Evolutionary conservation across 2,113 vertebrate species (phyloP).

Genomic region (Grus americana): DNA sequence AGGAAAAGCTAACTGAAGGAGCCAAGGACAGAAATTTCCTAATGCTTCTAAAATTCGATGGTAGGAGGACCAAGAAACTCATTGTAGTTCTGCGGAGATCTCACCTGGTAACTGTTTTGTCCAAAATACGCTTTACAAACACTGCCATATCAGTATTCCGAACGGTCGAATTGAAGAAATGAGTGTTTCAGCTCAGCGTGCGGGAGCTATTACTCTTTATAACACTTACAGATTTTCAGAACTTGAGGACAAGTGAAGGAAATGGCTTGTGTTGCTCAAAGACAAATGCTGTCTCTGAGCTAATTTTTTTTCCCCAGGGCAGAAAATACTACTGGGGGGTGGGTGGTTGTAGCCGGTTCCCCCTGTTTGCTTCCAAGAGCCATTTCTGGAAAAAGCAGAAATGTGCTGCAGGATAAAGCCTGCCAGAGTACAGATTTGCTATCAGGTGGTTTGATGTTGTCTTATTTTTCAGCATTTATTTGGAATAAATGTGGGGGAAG

Average conservation of each 20-base stretch:
- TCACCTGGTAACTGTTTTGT: neutral
- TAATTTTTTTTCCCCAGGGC: neutral
- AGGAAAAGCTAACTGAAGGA: neutral
- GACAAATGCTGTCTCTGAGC: neutral
- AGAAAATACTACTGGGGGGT: neutral
- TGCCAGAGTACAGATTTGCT: neutral
- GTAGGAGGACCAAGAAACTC: neutral
- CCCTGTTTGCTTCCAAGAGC: neutral
- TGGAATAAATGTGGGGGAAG: neutral
- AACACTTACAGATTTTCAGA: neutral
- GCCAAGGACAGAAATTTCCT: neutral
- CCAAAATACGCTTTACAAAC: neutral
- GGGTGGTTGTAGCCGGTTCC: neutral
- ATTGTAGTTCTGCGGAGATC: accelerated
- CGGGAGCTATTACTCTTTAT: neutral
- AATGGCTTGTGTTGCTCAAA: neutral
- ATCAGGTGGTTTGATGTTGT: neutral
- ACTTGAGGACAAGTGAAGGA: neutral
- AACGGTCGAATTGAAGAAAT: neutral
- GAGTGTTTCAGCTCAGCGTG: neutral
- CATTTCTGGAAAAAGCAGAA: neutral
- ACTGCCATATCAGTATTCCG: neutral
- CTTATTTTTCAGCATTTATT: neutral
- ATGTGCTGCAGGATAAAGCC: neutral
- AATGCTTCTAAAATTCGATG: neutral